These are phyloP conservation scores for Catamblyrhynchus diadema DNA, from an alignment of 2,797 vertebrate species.

Conservation along the genomic window DNA sequence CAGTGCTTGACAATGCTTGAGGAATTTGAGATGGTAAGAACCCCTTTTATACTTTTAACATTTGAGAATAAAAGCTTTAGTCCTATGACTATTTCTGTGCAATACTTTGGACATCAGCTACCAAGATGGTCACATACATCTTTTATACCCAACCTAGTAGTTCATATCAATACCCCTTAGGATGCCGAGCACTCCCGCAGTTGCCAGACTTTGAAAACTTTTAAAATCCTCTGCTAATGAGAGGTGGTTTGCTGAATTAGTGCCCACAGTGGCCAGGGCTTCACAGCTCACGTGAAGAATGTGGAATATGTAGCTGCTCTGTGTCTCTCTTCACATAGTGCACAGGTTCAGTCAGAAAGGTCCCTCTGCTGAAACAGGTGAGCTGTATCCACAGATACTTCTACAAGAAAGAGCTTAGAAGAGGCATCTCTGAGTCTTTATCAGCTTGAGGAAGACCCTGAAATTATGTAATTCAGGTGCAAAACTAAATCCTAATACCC, in stretches of 20 bases:
- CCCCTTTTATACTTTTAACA: neutral
- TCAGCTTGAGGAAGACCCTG: neutral
- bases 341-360: neutral
- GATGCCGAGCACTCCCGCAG: neutral
- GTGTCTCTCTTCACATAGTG: neutral
- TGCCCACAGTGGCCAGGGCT: neutral
- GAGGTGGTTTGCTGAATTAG: neutral
- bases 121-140: neutral
- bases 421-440: neutral
- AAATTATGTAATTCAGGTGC: neutral
- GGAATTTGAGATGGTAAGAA: neutral
- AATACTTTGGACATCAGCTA: neutral
- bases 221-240: neutral
- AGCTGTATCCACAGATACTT: neutral
- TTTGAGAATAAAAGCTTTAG: neutral
- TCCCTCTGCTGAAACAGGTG: neutral
- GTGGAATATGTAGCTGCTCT: neutral
- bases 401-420: neutral
- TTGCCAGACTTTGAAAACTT: neutral
- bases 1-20: neutral
- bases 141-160: neutral
- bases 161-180: rapidly evolving
- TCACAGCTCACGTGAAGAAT: neutral
- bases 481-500: neutral
- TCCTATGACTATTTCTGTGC: neutral